A percentile compares a stretch with the other conserved stretches of the same genome.
Evolutionary conservation across 2,888 invertebrate genomes (phyloP).

Genomic region (Diarsia mendica): DNA sequence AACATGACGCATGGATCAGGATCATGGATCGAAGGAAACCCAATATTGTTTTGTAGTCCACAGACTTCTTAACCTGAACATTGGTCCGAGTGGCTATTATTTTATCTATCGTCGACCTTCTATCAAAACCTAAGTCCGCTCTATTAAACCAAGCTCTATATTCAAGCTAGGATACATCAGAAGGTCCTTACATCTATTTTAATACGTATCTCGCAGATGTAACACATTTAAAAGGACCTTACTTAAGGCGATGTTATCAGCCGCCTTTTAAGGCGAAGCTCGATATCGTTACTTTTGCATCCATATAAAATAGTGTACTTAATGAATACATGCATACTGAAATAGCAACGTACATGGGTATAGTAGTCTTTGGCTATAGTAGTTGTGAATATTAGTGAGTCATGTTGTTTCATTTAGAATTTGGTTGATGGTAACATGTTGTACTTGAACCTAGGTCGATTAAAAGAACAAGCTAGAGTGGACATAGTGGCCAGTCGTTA

Average conservation of each 20-base stretch:
- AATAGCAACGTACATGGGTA: conserved; percentile 5
- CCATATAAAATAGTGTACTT: conserved; percentile 48
- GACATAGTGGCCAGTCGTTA: neutral
- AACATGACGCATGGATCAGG: no score
- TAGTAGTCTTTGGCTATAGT: neutral
- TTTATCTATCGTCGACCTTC: no score
- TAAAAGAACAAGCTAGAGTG: neutral
- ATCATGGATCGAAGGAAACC: no score
- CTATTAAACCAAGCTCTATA: neutral
- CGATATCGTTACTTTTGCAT: conserved; percentile 47
- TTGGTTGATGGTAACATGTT: conserved; percentile 3
- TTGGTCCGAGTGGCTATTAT: no score
- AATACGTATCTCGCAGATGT: conserved; percentile 38
- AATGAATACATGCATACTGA: conserved; percentile 38
- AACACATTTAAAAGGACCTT: conserved; percentile 36
- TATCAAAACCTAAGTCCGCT: neutral
- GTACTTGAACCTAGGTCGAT: neutral
- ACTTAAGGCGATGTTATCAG: conserved; percentile 46
- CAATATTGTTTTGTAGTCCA: no score
- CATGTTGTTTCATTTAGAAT: conserved; percentile 27
- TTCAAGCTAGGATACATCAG: conserved; percentile 3
- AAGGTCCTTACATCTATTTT: conserved; percentile 22
- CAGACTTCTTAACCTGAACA: no score
- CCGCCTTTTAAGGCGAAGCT: conserved; percentile 38
- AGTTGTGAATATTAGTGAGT: conserved; percentile 25